phyloP scores from a whole-genome alignment of 2,113 vertebrate genomes.

The Glareola pratincola region DNA sequence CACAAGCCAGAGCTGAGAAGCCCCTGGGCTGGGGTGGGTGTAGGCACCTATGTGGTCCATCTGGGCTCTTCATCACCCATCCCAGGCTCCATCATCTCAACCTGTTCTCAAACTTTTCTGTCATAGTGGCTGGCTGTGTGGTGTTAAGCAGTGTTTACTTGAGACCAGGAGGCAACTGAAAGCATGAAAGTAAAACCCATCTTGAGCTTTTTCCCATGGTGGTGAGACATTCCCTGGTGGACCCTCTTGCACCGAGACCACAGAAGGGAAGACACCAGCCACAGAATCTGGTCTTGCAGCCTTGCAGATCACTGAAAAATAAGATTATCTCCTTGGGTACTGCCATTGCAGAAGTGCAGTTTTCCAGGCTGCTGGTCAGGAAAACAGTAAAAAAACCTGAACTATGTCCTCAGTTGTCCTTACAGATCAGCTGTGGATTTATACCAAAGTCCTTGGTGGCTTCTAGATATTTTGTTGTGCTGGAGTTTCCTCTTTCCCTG shows the following conservation, averaged over 20 bases:
- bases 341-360: background rate
- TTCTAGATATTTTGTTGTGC: background rate
- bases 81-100: background rate
- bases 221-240: accelerated
- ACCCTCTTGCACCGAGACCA: background rate
- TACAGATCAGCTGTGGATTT: background rate
- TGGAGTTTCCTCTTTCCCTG: background rate
- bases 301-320: background rate
- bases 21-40: background rate
- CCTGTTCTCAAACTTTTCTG: background rate
- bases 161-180: background rate
- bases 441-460: background rate
- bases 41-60: background rate
- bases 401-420: background rate
- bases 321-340: background rate
- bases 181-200: background rate
- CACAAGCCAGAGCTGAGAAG: background rate
- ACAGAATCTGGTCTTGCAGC: background rate
- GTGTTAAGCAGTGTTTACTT: background rate
- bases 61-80: background rate
- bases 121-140: too few relatives aligned
- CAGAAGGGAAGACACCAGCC: background rate
- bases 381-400: background rate
- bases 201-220: background rate
- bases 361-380: background rate